Percentiles rank a stretch among this genome's conserved stretches.
Evolutionary conservation across 2,888 invertebrate species (phyloP).

Genomic region (Papilio demoleus): DNA sequence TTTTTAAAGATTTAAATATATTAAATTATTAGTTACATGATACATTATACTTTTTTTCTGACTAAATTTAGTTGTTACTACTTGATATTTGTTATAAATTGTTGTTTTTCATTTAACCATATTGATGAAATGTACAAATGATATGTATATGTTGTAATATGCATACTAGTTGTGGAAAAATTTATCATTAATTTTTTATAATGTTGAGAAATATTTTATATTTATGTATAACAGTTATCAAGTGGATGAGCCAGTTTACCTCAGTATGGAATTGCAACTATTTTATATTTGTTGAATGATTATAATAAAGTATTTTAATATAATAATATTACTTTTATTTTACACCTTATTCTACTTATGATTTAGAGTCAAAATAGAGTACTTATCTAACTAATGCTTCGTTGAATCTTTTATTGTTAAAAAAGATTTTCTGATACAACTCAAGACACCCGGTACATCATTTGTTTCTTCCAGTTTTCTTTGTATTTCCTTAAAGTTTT

Average conservation of each 20-base stretch:
- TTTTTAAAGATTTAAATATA: neutral
- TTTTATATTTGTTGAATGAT: constrained; percentile 52
- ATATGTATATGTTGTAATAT: constrained; percentile 26
- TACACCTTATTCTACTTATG: neutral
- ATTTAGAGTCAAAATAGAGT: neutral
- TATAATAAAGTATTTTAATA: constrained; percentile 32
- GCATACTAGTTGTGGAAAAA: constrained; percentile 18
- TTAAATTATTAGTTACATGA: neutral
- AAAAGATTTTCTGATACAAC: constrained; percentile 67
- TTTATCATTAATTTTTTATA: neutral
- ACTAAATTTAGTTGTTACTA: neutral
- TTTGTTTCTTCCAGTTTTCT: constrained; percentile 63
- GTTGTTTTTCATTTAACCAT: constrained; percentile 29
- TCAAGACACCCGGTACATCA: constrained; percentile 70
- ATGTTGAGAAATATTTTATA: constrained; percentile 5
- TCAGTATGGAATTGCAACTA: constrained; percentile 60
- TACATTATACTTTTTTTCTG: neutral
- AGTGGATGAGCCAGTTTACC: constrained; percentile 44
- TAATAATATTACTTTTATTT: constrained; percentile 15
- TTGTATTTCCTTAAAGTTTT: constrained; percentile 60
- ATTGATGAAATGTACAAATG: constrained; percentile 34
- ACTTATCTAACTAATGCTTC: constrained; percentile 13
- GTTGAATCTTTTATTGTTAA: constrained; percentile 42
- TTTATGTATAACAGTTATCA: constrained; percentile 10
- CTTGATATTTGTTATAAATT: constrained; percentile 16